These are phyloP conservation scores for Melangyna quadrimaculata DNA, from an alignment of 2,888 invertebrate species.

Conservation along the genomic window DNA sequence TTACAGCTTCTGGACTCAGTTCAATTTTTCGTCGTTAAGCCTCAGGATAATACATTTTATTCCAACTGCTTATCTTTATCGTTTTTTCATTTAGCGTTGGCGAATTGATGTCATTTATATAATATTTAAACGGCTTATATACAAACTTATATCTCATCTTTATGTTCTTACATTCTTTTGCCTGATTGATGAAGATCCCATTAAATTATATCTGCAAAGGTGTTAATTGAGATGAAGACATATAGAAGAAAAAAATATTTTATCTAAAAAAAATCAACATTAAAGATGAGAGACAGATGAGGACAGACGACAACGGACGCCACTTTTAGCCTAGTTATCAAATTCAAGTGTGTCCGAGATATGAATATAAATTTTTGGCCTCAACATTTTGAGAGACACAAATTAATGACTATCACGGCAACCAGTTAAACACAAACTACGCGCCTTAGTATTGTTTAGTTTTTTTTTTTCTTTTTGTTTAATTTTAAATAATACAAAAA, in stretches of 20 bases:
- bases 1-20: neutral
- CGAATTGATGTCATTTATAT: neutral
- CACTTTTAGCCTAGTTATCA: neutral
- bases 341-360: neutral
- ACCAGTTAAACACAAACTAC: slow-evolving; percentile 25
- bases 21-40: neutral
- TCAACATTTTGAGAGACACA: neutral
- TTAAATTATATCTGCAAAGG: slow-evolving; percentile 17
- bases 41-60: neutral
- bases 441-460: neutral
- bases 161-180: neutral
- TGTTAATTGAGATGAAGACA: slow-evolving; percentile 38
- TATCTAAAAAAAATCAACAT: neutral
- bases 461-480: slow-evolving; percentile 1
- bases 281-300: neutral
- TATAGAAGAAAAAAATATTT: neutral
- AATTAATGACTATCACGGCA: neutral
- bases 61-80: neutral
- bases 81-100: neutral
- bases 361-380: neutral
- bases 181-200: slow-evolving; percentile 12
- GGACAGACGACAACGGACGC: neutral
- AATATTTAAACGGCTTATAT: neutral
- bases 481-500: neutral
- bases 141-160: neutral